Conservation (phyloP, 2,797 vertebrate species). For the Myoxocephalus aenaeus region DNA sequence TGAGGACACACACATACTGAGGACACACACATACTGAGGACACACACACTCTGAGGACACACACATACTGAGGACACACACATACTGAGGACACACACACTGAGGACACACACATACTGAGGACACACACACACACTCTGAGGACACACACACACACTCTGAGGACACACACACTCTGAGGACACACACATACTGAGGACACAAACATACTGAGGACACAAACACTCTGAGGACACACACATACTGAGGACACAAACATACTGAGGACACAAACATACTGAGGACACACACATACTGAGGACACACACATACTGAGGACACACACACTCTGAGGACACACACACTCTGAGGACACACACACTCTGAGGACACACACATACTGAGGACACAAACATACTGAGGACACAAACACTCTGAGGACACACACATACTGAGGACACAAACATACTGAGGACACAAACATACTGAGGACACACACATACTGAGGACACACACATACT, state of each 20-base stretch:
- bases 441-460: background rate
- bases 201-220: background rate
- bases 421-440: background rate
- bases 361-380: background rate
- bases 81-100: background rate
- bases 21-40: background rate
- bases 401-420: background rate
- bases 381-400: background rate
- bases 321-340: background rate
- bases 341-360: background rate
- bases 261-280: background rate
- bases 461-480: background rate
- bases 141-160: background rate
- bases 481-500: background rate
- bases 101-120: background rate
- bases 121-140: too few relatives aligned
- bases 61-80: background rate
- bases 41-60: background rate
- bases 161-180: background rate
- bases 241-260: background rate
- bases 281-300: background rate
- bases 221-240: background rate
- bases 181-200: background rate
- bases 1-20: background rate
- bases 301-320: background rate